These are phyloP conservation scores for Erebia epiphron DNA, from an alignment of 2,888 invertebrate species.

Conservation along the genomic window DNA sequence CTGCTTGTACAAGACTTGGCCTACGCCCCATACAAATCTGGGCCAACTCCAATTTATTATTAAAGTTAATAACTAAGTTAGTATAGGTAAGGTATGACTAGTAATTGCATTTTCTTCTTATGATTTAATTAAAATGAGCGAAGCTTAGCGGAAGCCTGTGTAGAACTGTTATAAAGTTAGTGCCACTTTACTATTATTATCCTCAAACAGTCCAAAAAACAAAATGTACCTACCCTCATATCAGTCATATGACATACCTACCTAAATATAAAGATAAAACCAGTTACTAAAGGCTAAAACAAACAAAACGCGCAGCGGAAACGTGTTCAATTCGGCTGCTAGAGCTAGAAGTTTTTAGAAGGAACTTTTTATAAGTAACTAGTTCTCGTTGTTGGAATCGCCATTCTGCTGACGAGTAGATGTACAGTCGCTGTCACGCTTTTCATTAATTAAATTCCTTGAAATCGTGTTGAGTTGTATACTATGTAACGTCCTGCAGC, in stretches of 20 bases:
- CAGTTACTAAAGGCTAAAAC: neutral
- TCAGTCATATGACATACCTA: too few relatives aligned
- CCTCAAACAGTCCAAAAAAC: too few relatives aligned
- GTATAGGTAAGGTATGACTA: neutral
- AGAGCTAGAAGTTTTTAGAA: neutral
- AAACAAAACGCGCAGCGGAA: neutral
- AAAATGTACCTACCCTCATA: too few relatives aligned
- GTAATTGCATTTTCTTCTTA: neutral
- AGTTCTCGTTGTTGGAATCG: too few relatives aligned
- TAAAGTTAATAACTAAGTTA: too few relatives aligned
- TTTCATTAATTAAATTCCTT: too few relatives aligned
- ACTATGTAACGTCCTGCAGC: neutral
- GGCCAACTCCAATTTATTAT: too few relatives aligned
- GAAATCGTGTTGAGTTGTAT: too few relatives aligned
- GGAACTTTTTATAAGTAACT: neutral
- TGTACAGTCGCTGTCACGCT: too few relatives aligned
- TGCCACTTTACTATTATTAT: neutral
- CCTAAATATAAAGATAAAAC: neutral
- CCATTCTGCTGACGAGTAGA: too few relatives aligned
- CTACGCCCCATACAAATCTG: too few relatives aligned
- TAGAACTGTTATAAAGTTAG: neutral
- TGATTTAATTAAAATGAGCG: neutral
- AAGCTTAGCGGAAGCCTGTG: neutral
- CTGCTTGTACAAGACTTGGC: too few relatives aligned
- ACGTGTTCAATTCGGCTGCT: neutral